Conservation (phyloP, 1,140 invertebrate species). For the Caerostris extrusa region DNA sequence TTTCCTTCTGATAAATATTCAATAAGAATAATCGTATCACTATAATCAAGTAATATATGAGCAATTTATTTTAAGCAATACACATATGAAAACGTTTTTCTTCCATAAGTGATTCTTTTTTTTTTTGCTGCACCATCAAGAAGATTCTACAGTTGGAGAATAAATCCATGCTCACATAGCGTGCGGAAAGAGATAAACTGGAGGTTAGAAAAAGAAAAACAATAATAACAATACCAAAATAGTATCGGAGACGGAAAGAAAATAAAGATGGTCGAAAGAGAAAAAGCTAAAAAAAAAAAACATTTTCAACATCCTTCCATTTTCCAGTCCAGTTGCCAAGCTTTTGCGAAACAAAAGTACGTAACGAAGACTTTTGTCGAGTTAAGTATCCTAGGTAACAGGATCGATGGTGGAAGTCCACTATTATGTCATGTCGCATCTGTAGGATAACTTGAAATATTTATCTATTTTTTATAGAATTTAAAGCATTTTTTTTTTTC, state of each 20-base stretch:
- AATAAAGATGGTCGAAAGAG: neutral
- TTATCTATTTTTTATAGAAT: neutral
- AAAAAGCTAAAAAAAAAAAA: neutral
- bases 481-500: too few species aligned
- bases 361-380: conserved; percentile 41
- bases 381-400: conserved; percentile 40
- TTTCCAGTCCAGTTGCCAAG: conserved; percentile 40
- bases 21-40: too few species aligned
- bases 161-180: conserved; percentile 12
- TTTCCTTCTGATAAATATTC: too few species aligned
- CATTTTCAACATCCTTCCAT: conserved; percentile 39
- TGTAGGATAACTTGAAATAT: neutral
- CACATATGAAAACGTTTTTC: too few species aligned
- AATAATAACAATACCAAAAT: too few species aligned
- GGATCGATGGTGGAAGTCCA: conserved; percentile 9
- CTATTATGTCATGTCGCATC: conserved; percentile 14
- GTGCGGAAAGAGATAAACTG: neutral
- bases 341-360: conserved; percentile 40
- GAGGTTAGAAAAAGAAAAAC: neutral
- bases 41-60: too few species aligned
- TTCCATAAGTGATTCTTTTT: too few species aligned
- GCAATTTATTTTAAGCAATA: too few species aligned
- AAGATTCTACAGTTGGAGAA: neutral
- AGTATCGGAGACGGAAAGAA: neutral
- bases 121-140: too few species aligned